phyloP scores from a whole-genome alignment of 2,888 invertebrate genomes.

The Empis livida region DNA sequence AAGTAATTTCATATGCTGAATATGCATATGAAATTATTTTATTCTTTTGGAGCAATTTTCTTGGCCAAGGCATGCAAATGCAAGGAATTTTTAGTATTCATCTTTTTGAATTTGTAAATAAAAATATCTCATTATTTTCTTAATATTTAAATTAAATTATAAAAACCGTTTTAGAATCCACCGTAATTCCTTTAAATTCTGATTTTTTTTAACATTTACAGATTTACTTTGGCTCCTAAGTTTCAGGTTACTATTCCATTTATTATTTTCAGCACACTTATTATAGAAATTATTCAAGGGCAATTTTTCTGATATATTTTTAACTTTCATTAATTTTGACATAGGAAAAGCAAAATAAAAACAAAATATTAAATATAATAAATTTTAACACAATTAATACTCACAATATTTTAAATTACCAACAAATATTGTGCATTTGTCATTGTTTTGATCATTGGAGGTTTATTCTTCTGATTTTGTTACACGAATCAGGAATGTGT shows the following conservation, averaged over 20 bases:
- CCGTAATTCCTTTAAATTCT: constrained; percentile 27
- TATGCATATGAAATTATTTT: too few species aligned
- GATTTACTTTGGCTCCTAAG: constrained; percentile 14
- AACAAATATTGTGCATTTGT: constrained; percentile 29
- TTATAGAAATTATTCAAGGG: not conserved
- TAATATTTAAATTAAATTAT: not conserved
- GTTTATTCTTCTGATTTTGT: constrained; percentile 16
- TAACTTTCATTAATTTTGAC: not conserved
- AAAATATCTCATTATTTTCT: not conserved
- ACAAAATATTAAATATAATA: not conserved
- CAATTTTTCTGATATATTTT: not conserved
- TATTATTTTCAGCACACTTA: not conserved
- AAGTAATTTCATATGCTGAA: too few species aligned
- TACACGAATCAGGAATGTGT: constrained; percentile 28
- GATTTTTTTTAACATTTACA: constrained; percentile 21
- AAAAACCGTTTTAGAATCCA: constrained; percentile 10
- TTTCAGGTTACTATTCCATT: constrained; percentile 14
- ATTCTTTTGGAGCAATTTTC: constrained; percentile 29
- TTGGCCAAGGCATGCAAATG: constrained; percentile 25
- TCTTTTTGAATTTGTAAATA: constrained; percentile 13
- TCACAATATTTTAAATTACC: constrained; percentile 33
- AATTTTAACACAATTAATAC: constrained; percentile 8
- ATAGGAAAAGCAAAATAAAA: constrained; percentile 5
- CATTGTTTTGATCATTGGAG: constrained; percentile 8
- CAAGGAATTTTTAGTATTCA: constrained; percentile 22